These are phyloP conservation scores for Entosphenus tridentatus DNA, from an alignment of 2,113 vertebrate species.

Conservation along the genomic window DNA sequence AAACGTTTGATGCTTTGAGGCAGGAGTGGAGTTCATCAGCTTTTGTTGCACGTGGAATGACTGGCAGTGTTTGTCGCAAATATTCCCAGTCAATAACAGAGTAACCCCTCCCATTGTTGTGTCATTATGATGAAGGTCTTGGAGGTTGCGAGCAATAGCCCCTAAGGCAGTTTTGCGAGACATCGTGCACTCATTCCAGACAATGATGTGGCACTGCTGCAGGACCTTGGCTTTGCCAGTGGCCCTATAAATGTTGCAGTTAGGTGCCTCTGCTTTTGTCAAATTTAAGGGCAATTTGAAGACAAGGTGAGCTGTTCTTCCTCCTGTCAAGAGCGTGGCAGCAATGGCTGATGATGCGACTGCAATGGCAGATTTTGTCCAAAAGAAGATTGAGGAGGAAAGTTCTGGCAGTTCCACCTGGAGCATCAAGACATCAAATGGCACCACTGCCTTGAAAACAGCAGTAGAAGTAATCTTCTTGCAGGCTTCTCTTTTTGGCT, in stretches of 20 bases:
- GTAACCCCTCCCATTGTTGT: neutral
- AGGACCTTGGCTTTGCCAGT: too few relatives aligned
- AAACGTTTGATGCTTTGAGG: neutral
- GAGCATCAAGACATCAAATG: neutral
- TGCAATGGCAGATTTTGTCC: neutral
- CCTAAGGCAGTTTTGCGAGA: neutral
- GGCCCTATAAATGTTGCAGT: too few relatives aligned
- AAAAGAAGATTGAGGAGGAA: conserved; percentile 2
- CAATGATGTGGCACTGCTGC: too few relatives aligned
- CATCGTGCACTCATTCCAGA: neutral
- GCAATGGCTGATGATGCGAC: neutral
- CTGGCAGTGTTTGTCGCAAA: neutral
- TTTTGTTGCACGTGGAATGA: conserved; percentile 3
- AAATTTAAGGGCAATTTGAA: conserved; percentile 3
- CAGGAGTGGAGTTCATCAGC: neutral
- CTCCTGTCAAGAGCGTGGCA: neutral
- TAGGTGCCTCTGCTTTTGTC: neutral
- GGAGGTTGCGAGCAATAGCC: neutral
- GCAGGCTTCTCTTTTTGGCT: conserved; percentile 1
- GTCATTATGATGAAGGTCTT: neutral
- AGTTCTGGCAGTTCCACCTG: neutral
- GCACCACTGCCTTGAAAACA: neutral
- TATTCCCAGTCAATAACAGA: neutral
- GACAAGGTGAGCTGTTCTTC: neutral
- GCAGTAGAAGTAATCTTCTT: neutral